Evolutionary conservation across 2,888 invertebrate species (phyloP), one percentile per base, ranked within the genome.

Genomic region (Clepsis dumicolana): DNA sequence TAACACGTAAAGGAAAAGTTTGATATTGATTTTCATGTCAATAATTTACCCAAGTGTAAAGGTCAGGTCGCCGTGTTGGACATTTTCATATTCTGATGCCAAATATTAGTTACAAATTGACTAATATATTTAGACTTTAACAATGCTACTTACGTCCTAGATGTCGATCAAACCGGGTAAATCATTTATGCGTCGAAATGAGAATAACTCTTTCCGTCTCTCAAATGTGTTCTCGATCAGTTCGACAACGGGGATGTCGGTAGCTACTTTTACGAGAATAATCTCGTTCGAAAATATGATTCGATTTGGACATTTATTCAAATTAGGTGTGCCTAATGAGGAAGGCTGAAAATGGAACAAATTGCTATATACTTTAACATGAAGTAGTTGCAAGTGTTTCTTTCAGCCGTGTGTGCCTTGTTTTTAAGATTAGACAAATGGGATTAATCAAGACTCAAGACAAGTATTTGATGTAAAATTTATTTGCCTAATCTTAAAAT

Each of bases 71-170:
- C 54, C 65, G 41, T 48, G 56, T 65, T 29, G 48, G 50, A 64
- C 64, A 64, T 80, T 79, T 76, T 83, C 81, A 80, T 82, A 84
- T 79, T 84, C 83, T 82, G 84, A 88, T 86, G 89, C 87, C 89
- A 89, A 89, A 89, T 88, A 86, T 88, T 88, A 83, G 88, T 89
- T 87, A 81, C 74, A 78, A 72, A 71, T 74, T 80, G 79, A 83
- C 85, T 87, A 84, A 84, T 87, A 86, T 84, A 79, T 68, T 71
- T 73, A 71, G 57, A 72, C 71, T 64, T 68, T 57, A 63, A 62
- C 48, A 10, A 7, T 38, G 25, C 56, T 56, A 41, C 56, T 50
- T 18, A 1, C 25, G 56, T 14, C 29, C 38, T 25, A 54, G 56
- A 25, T 44, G 16, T 12, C 14, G 10, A 38, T 25, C 18, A 27